Evolutionary conservation across 2,797 vertebrate genomes (phyloP).

Genomic region (Clarias pachynema): DNA sequence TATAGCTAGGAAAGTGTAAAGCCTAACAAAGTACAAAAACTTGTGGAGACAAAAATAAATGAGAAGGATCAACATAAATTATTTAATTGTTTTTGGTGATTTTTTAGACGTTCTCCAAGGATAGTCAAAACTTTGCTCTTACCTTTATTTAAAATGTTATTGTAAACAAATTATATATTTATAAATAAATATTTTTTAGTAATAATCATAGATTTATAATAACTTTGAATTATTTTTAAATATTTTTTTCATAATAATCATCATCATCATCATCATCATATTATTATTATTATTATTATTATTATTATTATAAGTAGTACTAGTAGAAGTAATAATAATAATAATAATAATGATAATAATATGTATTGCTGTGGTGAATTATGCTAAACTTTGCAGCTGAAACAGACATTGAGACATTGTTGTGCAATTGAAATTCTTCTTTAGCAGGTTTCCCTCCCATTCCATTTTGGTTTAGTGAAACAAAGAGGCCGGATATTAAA

Average conservation of each 20-base stretch:
- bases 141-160: neutral
- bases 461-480: neutral
- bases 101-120: neutral
- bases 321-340: too few species aligned
- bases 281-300: too few species aligned
- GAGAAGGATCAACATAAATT: neutral
- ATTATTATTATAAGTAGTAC: too few species aligned
- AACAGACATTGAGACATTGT: neutral
- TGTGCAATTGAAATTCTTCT: neutral
- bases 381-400: neutral
- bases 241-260: neutral
- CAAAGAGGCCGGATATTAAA: slow-evolving; percentile 4
- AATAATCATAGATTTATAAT: neutral
- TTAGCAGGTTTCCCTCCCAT: neutral
- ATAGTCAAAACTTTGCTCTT: neutral
- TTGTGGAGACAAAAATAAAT: neutral
- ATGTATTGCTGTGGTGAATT: too few species aligned
- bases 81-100: neutral
- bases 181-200: neutral
- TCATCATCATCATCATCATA: too few species aligned
- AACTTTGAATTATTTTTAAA: neutral
- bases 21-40: neutral
- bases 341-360: too few species aligned
- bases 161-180: neutral
- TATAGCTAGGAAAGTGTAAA: neutral